Evolutionary conservation across 2,113 vertebrate genomes (phyloP).

Genomic region (Muntiacus reevesi): DNA sequence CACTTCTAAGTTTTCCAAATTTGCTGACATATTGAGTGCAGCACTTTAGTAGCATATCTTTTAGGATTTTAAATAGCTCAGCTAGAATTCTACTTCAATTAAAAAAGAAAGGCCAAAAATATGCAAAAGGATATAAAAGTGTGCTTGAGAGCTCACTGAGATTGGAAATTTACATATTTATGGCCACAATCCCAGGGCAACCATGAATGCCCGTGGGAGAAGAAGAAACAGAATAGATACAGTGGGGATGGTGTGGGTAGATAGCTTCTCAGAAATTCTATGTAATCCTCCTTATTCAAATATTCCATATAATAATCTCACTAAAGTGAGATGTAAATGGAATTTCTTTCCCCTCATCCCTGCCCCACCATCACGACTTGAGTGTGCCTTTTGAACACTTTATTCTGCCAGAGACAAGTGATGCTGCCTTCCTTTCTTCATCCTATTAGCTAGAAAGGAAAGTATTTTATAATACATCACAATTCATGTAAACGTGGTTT

Average conservation of each 20-base stretch:
- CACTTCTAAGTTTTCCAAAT: neutral
- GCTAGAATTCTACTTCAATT: neutral
- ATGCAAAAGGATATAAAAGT: neutral
- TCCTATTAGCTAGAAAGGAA: neutral
- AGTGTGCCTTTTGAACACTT: neutral
- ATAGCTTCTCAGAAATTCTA: neutral
- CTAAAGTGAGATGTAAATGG: neutral
- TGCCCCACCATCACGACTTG: neutral
- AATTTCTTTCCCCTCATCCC: rapidly evolving
- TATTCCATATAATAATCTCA: neutral
- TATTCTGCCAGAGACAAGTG: constrained; percentile 22
- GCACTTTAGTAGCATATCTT: neutral
- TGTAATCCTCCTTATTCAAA: neutral
- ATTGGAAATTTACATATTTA: neutral
- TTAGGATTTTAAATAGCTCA: neutral
- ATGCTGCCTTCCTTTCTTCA: neutral
- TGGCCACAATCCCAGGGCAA: too few relatives aligned
- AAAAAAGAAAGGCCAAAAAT: neutral
- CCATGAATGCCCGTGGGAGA: neutral
- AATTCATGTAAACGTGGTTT: neutral
- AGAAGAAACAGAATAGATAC: neutral
- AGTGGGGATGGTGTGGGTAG: rapidly evolving
- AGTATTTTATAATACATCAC: neutral
- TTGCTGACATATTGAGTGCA: neutral
- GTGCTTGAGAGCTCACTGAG: neutral